Base-by-base conservation (phyloP, 2,888 invertebrate species). In the Torymus auratus region DNA sequence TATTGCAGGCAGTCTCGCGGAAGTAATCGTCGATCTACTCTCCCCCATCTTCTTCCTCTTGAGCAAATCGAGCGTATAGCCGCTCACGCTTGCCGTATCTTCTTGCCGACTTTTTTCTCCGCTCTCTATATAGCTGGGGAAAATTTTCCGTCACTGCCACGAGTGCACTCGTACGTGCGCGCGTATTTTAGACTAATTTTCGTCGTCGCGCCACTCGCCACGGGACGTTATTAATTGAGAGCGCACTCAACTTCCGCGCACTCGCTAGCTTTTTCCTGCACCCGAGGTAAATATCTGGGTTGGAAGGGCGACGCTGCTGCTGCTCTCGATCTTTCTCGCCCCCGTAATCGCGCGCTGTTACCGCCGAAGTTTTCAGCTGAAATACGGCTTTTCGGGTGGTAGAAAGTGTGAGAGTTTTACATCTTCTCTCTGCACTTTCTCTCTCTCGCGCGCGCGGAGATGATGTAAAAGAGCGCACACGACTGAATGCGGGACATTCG, bases 1-100 rank as follows among this genome's bases (percentile, higher is more conserved):
- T 82, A 82, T 80, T 82, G 82, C 80, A 72, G 65, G 65, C 71
- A 75, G 61, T 82, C 75, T 74, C 68, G 82, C 68, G 78, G 78
- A 82, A 82, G 78, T 77, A 78, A 78, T 81, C 68, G 76, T 20
- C 80, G 80, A 80, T 75, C 71, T 28, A 69, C 14, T 41, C 28
- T 23, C 53, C 14, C 61, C 69, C 67, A 65, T 14, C 52, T 60
- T 20, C 68, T 60, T 76, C 71, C 72, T 77, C 77, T 50, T 41
- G 65, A 7, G 28, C 73, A 74, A 81, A 81, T 81, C 78, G 81
- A 70, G 78, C 67, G 23, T 41, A 67, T 41, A 67, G 71, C 71
- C 23, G 60, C 17, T 71, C 65, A 15, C 76, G 76, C 76, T 80
- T 76, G 76, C 72, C 74, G 60, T 75, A 67, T 80, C 50, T 72